Percentiles rank a stretch among this genome's conserved stretches.
phyloP scores from a whole-genome alignment of 2,888 invertebrate genomes.

The Dinocampus coccinellae region DNA sequence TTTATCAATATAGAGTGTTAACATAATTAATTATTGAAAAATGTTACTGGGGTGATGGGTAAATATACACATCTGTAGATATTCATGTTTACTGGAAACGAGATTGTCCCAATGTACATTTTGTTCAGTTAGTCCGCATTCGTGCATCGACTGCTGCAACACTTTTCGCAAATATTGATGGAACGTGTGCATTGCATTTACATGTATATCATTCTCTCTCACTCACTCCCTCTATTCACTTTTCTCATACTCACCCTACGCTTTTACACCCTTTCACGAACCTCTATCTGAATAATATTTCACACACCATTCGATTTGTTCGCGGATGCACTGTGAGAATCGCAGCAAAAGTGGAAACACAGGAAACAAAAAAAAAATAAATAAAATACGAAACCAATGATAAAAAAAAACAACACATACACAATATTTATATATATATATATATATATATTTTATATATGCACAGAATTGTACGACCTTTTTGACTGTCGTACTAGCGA shows the following conservation, averaged over 20 bases:
- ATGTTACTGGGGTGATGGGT: background rate
- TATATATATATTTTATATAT: background rate
- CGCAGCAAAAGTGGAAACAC: slow-evolving; percentile 6
- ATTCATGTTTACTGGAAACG: slow-evolving; percentile 23
- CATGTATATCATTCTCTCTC: background rate
- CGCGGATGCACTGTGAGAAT: background rate
- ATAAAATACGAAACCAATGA: background rate
- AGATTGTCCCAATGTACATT: slow-evolving; percentile 31
- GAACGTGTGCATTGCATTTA: slow-evolving; percentile 59
- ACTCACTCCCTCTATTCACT: background rate
- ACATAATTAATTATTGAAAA: slow-evolving; percentile 23
- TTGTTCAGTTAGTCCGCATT: slow-evolving; percentile 15
- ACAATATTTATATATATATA: background rate
- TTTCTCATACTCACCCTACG: background rate
- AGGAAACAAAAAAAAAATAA: background rate
- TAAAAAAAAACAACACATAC: background rate
- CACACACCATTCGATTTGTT: slow-evolving; percentile 24
- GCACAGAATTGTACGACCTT: too few species aligned
- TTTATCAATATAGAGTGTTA: background rate
- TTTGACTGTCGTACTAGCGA: background rate
- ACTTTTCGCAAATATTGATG: slow-evolving; percentile 64
- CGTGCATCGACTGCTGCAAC: slow-evolving; percentile 47
- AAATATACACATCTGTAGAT: slow-evolving; percentile 17
- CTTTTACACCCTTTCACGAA: background rate
- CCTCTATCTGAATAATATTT: slow-evolving; percentile 22